Percentiles rank a stretch among this genome's conserved stretches.
Evolutionary conservation across 2,797 vertebrate genomes (phyloP).

Genomic region (Uromys caudimaculatus): DNA sequence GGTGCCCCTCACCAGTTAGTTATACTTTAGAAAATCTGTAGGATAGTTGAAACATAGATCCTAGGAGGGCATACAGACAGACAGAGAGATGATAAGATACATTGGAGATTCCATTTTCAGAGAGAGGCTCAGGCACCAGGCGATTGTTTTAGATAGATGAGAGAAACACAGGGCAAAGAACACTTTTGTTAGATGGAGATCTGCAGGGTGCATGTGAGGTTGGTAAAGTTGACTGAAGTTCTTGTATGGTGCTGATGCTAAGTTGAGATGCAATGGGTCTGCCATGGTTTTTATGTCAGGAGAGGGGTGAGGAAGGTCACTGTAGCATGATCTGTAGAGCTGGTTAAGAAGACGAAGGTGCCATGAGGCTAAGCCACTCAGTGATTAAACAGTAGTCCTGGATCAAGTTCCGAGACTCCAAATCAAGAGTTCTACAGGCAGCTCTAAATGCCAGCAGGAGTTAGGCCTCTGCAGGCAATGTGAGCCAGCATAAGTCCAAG

Average conservation of each 20-base stretch:
- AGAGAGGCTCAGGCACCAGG: background rate
- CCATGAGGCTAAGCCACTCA: background rate
- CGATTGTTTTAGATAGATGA: background rate
- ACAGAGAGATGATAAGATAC: background rate
- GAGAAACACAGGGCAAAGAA: background rate
- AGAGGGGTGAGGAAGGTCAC: background rate
- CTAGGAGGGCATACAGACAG: background rate
- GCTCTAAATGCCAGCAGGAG: background rate
- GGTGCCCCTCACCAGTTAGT: background rate
- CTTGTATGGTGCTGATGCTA: background rate
- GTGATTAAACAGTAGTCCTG: background rate
- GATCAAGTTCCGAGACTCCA: background rate
- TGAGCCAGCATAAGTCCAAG: background rate
- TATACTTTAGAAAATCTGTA: background rate
- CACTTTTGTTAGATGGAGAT: background rate
- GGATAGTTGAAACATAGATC: background rate
- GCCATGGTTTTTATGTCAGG: background rate
- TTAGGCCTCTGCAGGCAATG: background rate
- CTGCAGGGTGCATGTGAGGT: fast-evolving
- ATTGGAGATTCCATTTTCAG: background rate
- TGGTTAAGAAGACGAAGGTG: background rate
- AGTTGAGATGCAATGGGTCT: background rate
- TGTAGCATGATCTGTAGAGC: background rate
- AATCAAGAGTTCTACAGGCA: background rate
- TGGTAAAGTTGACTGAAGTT: background rate